Evolutionary conservation across 2,113 vertebrate species (phyloP), one percentile per base, ranked within the genome.

Genomic region (Edolisoma coerulescens): DNA sequence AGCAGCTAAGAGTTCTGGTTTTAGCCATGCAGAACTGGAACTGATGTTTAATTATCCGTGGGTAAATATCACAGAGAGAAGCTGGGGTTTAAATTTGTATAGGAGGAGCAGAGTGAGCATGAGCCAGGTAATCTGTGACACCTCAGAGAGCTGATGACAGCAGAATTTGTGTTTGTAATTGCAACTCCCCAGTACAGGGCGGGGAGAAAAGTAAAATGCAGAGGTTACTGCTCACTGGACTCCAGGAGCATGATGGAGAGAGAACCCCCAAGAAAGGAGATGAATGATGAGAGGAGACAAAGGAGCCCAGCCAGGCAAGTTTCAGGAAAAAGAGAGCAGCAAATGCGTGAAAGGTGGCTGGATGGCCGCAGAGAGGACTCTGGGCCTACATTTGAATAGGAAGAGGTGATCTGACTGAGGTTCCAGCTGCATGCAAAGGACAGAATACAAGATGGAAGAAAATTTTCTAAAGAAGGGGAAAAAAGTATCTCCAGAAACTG

Each of bases 81-180:
- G 39, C 53, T 63, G 50, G 68, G 41, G 74, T 65, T 77, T 91
- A 28, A 44, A 24, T 90, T 74, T 61, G 13, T 61, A 24, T 35
- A 57, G 74, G 37, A 86, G 56, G 44, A 89, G 28, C 15, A 37
- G 52, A 81, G 22, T 57, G 37, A 74, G 54, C 33, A 28, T 2
- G 13, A 76, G 24, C 11, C 35, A 52, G n/a, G 57, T 65, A 47
- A 33, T 42, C 61, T 9, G 7, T 81, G 73, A 44, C 28, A 49
- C 16, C 27, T 77, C 41, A 81, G 59, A 77, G 44, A 22, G 8
- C 5, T 0, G 0, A 24, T 0, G 0, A 35, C 35, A 80, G 54
- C 57, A 77, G 59, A 60, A 84, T 47, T 23, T 84, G 22, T 20
- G 1, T 73, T 77, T 87, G 16, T 7, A 0, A 65, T 27, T 33